These are phyloP conservation scores for Penaeus chinensis DNA, from an alignment of 1,140 invertebrate species.

Conservation along the genomic window DNA sequence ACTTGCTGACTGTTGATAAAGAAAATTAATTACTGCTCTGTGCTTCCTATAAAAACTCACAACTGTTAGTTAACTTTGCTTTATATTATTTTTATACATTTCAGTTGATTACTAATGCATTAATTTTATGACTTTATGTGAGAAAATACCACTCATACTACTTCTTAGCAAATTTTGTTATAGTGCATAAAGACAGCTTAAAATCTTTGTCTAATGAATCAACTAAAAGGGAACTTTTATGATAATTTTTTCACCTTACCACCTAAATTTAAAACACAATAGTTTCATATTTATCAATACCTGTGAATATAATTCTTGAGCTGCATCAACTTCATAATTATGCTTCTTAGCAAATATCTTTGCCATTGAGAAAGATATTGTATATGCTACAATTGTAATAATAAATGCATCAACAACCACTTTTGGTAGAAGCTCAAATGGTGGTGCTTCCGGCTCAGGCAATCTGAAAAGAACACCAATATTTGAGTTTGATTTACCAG, in stretches of 20 bases:
- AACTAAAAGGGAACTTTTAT: too few relatives aligned
- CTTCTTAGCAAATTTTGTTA: too few relatives aligned
- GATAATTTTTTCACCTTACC: too few relatives aligned
- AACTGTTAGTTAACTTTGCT: too few relatives aligned
- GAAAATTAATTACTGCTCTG: background rate
- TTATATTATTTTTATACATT: too few relatives aligned
- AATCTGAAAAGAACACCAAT: conserved; percentile 42
- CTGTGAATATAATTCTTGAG: conserved; percentile 87
- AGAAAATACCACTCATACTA: too few relatives aligned
- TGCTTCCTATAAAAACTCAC: too few relatives aligned
- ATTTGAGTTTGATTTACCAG: background rate
- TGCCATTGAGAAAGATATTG: conserved; percentile 92
- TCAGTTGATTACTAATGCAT: too few relatives aligned
- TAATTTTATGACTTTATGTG: too few relatives aligned
- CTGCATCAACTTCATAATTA: conserved; percentile 87
- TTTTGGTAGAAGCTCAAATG: conserved; percentile 67
- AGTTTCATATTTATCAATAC: conserved; percentile 49
- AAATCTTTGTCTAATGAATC: too few relatives aligned
- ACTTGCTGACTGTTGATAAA: conserved; percentile 49
- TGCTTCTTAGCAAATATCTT: conserved; percentile 90
- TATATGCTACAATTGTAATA: conserved; percentile 90
- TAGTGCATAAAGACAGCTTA: too few relatives aligned
- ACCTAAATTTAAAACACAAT: background rate
- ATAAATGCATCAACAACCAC: conserved; percentile 77
- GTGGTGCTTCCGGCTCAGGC: conserved; percentile 42